Base-by-base conservation (phyloP, 2,113 vertebrate species). In the Misgurnus mizolepis region DNA sequence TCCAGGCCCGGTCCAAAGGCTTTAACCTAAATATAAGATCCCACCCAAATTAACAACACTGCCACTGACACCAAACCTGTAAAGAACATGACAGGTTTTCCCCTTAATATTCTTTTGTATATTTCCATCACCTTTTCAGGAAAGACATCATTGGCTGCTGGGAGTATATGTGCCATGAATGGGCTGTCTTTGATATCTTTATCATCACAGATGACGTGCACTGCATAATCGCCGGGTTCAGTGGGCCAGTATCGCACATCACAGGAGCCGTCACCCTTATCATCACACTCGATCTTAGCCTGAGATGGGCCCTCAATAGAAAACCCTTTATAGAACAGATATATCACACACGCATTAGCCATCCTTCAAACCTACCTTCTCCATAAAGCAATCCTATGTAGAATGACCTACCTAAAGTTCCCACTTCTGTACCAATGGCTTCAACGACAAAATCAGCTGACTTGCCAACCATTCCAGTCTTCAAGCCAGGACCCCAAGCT, bases 401-500 rank as follows among this genome's bases (percentile, higher is more conserved):
- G 61, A 40, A 14, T 60, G 50, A 78, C 96, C 94, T 86, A 98
- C 97, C 97, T 15, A 98, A 88, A 3, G 95, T 96, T 79, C 96
- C 96, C 66, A 98, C 96, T 88, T 98, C 97, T 0, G 94, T 96
- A 83, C 96, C 96, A 0, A 97, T 94, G 18, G 97, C 96, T 82
- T 98, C 97, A 1, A 98, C 97, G 65, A 98, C 96, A 78, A 98
- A 98, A 89, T 98, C 96, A 0, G 96, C 97, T 0, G 97, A 97
- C 88, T 96, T 96, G 79, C 96, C 96, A 86, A 98, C 97, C 85
- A 96, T 92, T 22, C 96, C 97, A 0, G 96, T 98, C 87, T 95
- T 93, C 77, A 98, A 87, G 34, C 97, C 97, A 0, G 97, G 97
- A 14, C 97, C 97, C 97, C 97, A 98, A 82, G 97, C 97, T 34